phyloP scores from a whole-genome alignment of 1,140 invertebrate genomes.

The Gonatopus flavifemur region DNA sequence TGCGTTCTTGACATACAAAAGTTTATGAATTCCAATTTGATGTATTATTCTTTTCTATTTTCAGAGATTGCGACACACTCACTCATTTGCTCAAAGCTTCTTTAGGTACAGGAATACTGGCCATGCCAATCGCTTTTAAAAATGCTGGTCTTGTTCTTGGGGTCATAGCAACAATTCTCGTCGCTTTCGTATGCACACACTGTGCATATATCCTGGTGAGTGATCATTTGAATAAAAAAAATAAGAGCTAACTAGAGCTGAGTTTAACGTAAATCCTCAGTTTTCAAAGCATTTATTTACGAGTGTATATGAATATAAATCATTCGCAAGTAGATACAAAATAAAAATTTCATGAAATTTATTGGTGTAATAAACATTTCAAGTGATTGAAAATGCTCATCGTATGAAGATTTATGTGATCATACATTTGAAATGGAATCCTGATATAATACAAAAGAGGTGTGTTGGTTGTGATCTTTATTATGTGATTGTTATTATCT shows the following conservation, averaged over 20 bases:
- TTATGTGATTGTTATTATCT: too few species aligned
- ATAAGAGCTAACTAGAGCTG: too few species aligned
- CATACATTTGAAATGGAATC: too few species aligned
- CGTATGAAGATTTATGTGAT: too few species aligned
- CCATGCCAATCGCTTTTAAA: conserved; percentile 85
- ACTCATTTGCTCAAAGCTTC: conserved; percentile 86
- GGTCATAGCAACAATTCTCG: conserved; percentile 75
- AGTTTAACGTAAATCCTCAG: too few species aligned
- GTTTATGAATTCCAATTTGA: too few species aligned
- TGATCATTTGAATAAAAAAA: conserved; percentile 37
- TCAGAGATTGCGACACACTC: conserved; percentile 78
- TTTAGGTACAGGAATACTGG: conserved; percentile 87
- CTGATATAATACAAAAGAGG: too few species aligned
- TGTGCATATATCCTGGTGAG: conserved; percentile 83
- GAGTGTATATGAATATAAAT: neutral
- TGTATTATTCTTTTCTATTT: conserved; percentile 30
- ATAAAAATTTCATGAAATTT: neutral
- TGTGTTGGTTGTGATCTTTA: too few species aligned
- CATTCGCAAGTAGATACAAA: neutral
- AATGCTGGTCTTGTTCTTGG: conserved; percentile 77
- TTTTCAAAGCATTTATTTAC: too few species aligned
- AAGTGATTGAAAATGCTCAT: too few species aligned
- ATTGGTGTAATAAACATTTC: too few species aligned
- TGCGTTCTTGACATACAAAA: too few species aligned
- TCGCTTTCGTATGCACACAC: conserved; percentile 82